Conservation (phyloP, 1,140 invertebrate species). For the Zaprionus capensis region DNA sequence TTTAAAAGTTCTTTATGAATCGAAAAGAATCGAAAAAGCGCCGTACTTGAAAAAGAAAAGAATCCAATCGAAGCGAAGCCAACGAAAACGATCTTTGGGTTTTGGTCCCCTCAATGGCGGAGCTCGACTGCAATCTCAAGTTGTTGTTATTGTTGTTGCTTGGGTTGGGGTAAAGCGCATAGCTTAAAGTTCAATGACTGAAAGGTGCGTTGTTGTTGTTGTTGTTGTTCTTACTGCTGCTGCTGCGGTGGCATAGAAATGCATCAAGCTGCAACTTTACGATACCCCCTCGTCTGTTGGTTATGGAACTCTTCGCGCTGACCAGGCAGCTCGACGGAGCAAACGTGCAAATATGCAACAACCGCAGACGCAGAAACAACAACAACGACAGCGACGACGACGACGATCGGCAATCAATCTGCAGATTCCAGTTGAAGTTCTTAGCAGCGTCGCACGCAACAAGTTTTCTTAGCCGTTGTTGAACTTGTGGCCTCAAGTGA, state of each 20-base stretch:
- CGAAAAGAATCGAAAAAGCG: conserved; percentile 59
- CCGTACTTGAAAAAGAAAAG: conserved; percentile 62
- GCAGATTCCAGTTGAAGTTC: conserved; percentile 64
- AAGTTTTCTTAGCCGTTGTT: conserved; percentile 66
- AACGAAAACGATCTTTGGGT: conserved; percentile 31
- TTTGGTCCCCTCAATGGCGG: conserved; percentile 27
- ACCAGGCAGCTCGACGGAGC: conserved; percentile 30
- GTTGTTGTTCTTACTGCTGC: conserved; percentile 20
- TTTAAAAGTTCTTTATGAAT: conserved; percentile 63
- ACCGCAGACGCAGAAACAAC: conserved; percentile 10
- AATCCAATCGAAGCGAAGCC: conserved; percentile 25
- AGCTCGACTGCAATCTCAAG: conserved; percentile 30
- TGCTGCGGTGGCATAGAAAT: conserved; percentile 65
- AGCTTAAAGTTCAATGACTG: conserved; percentile 83
- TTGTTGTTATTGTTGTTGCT: conserved; percentile 21
- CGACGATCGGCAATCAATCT: conserved; percentile 76
- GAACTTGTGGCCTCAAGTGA: conserved; percentile 74
- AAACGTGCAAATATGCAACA: conserved; percentile 56
- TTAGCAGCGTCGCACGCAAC: conserved; percentile 63
- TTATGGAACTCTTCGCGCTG: conserved; percentile 35
- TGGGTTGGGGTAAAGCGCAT: conserved; percentile 54
- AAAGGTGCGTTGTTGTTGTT: conserved; percentile 61
- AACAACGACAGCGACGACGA: background rate
- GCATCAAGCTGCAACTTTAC: conserved; percentile 51
- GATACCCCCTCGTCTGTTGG: conserved; percentile 14